Conservation (phyloP, 2,113 vertebrate genomes). For the Chrysemys picta region DNA sequence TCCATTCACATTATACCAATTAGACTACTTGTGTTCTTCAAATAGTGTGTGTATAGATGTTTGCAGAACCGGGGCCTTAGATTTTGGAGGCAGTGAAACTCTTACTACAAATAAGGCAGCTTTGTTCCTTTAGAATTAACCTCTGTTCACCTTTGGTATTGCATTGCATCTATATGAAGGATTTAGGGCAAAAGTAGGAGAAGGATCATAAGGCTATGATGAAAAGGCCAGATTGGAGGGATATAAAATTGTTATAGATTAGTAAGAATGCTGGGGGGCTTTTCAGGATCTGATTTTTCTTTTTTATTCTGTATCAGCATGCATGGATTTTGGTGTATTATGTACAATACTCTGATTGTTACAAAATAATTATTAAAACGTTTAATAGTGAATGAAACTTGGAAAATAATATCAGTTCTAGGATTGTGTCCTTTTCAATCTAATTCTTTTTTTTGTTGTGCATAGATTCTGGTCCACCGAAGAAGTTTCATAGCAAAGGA, state of each 20-base stretch:
- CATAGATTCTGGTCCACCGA: slow-evolving; percentile 61
- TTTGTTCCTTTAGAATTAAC: not conserved
- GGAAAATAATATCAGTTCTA: not conserved
- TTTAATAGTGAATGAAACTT: not conserved
- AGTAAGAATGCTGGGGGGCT: not conserved
- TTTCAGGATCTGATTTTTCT: not conserved
- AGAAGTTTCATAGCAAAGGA: slow-evolving; percentile 52
- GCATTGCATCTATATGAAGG: not conserved
- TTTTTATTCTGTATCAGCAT: not conserved
- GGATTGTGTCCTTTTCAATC: not conserved
- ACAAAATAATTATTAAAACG: not conserved
- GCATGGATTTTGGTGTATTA: not conserved
- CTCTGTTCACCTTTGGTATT: not conserved
- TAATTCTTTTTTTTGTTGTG: not conserved
- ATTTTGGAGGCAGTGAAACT: not conserved
- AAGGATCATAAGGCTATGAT: not conserved
- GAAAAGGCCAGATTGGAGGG: accelerated
- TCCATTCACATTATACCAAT: not conserved
- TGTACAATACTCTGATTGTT: not conserved
- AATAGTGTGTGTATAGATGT: accelerated
- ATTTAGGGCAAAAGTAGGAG: not conserved
- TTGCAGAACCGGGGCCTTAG: not conserved
- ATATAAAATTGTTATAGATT: not conserved
- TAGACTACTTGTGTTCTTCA: not conserved
- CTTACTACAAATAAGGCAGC: not conserved